Percentiles rank a stretch among this genome's conserved stretches.
Evolutionary conservation across 2,113 vertebrate species (phyloP).

Genomic region (Tenebrosternarchus preto): DNA sequence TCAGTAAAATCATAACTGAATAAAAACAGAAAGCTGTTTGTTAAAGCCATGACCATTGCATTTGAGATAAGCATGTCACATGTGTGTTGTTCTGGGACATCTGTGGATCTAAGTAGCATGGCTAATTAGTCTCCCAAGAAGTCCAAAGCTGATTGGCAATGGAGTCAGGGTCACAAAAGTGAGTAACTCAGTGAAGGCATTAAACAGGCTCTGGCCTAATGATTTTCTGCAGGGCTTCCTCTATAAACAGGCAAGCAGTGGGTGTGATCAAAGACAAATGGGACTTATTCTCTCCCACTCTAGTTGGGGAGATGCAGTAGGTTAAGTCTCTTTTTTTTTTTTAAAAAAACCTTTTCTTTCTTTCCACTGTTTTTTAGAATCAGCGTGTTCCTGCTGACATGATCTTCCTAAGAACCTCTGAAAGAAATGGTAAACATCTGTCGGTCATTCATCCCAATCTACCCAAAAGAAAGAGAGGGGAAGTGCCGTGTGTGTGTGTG

Average conservation of each 20-base stretch:
- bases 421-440: slow-evolving; percentile 96
- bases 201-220: slow-evolving; percentile 49
- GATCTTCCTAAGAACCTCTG: slow-evolving; percentile 98
- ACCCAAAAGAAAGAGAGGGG: slow-evolving; percentile 62
- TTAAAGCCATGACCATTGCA: neutral
- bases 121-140: slow-evolving; percentile 39
- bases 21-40: neutral
- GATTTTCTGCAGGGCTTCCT: slow-evolving; percentile 62
- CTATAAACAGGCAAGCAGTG: slow-evolving; percentile 56
- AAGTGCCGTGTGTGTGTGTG: slow-evolving; percentile 10
- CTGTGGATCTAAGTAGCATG: slow-evolving; percentile 42
- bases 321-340: slow-evolving; percentile 45
- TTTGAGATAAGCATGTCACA: too few species aligned
- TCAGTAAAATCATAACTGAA: slow-evolving; percentile 6
- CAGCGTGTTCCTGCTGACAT: slow-evolving; percentile 98
- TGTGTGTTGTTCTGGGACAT: slow-evolving; percentile 41
- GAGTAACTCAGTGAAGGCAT: slow-evolving; percentile 57
- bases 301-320: neutral
- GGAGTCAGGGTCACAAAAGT: slow-evolving; percentile 53
- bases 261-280: slow-evolving; percentile 59
- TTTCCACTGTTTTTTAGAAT: slow-evolving; percentile 75
- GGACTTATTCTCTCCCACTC: slow-evolving; percentile 35
- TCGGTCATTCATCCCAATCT: slow-evolving; percentile 76
- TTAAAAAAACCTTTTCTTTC: slow-evolving; percentile 34
- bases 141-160: slow-evolving; percentile 12